phyloP scores from a whole-genome alignment of 1,140 invertebrate species.

The Caenorhabditis brenneri region DNA sequence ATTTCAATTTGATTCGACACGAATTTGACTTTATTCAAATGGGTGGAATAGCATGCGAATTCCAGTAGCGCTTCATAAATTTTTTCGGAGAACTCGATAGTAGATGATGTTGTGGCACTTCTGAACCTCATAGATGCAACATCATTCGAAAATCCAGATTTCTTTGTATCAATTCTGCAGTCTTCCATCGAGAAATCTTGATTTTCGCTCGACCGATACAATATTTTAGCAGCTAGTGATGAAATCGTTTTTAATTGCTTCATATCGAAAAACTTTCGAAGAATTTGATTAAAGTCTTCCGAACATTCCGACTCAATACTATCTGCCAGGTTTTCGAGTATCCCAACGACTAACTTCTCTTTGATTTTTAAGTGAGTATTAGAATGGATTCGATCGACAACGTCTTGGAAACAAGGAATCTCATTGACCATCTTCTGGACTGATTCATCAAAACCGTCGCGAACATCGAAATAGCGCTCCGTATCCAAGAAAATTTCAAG shows the following conservation, averaged over 20 bases:
- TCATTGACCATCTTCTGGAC: not conserved
- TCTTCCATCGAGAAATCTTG: not conserved
- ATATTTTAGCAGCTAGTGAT: not conserved
- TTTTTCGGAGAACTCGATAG: not conserved
- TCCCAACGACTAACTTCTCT: constrained; percentile 60
- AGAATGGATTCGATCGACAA: constrained; percentile 91
- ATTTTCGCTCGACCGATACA: not conserved
- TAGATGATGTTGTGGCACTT: not conserved
- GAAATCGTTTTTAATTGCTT: not conserved
- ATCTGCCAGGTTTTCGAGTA: constrained; percentile 35
- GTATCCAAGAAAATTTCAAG: not conserved
- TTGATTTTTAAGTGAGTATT: constrained; percentile 82
- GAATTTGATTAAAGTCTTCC: no score
- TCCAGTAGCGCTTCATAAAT: not conserved
- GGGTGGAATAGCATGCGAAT: not conserved
- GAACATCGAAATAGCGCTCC: not conserved
- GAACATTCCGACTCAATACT: not conserved
- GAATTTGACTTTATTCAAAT: not conserved
- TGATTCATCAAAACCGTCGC: constrained; percentile 9
- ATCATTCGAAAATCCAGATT: not conserved
- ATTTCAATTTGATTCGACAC: not conserved
- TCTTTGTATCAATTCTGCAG: not conserved
- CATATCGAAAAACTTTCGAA: not conserved
- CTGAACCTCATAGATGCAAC: not conserved
- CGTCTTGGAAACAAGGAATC: constrained; percentile 72